Evolutionary conservation across 2,797 vertebrate species (phyloP).

Genomic region (Acanthurus leucopareius): DNA sequence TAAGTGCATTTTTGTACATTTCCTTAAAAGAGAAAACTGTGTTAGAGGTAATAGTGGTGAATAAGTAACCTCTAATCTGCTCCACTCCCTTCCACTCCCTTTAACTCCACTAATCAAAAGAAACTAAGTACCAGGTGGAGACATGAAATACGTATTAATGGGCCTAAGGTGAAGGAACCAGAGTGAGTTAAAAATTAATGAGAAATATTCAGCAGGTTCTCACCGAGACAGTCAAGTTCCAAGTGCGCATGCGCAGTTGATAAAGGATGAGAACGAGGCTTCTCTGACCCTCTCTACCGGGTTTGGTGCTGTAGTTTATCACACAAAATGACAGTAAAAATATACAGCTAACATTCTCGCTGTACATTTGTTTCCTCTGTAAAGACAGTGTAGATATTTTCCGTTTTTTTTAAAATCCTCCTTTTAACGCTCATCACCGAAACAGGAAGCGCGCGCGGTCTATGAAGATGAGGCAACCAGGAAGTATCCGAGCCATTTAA

Average conservation of each 20-base stretch:
- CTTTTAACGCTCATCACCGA: background rate
- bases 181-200: background rate
- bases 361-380: too few species aligned
- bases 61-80: background rate
- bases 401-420: background rate
- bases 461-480: constrained; percentile 56
- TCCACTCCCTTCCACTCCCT: too few species aligned
- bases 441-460: constrained; percentile 5
- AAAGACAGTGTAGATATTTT: too few species aligned
- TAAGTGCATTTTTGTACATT: too few species aligned
- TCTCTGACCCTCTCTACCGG: background rate
- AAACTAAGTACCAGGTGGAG: background rate
- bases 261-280: background rate
- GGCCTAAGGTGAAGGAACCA: background rate
- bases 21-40: too few species aligned
- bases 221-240: accelerated
- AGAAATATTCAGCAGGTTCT: background rate
- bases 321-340: background rate
- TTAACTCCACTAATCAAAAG: background rate
- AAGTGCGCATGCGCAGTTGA: constrained; percentile 51
- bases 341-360: background rate
- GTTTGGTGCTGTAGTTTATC: too few species aligned
- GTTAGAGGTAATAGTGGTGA: background rate
- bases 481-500: constrained; percentile 53
- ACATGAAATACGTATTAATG: background rate